Base-by-base conservation (phyloP, 2,888 invertebrate genomes). In the Ferrisia virgata region DNA sequence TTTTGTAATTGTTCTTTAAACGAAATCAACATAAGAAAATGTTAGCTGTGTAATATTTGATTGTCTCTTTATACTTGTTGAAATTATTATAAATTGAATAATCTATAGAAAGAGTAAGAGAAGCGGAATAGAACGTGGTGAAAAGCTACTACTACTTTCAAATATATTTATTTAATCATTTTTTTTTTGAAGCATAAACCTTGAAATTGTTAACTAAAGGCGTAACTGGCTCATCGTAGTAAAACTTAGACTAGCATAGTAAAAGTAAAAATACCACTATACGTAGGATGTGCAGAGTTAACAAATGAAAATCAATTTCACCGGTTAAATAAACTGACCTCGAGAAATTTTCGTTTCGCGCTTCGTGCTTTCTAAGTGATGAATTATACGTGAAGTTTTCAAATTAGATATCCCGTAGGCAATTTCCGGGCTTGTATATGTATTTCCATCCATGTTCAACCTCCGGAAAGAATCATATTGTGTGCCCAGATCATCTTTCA, bases 251-350 rank as follows among this genome's bases (percentile, higher is more conserved):
- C 28, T 11, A 64, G 11, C 15, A 11, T 0, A 25, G 64, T 64
- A 64, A 64, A 64, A 64, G 64, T 64, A 28, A 28, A 15, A 28
- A 25, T 53, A 53, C 2, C 15, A 28, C 15, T 15, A 28, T 28
- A 64, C 64, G 64, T 64, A 76, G 72, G 72, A 76, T 76, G 72
- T 8, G 18, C 33, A 36, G 31, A 31, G 72, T 76, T 76, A 36
- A 36, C 72, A 36, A 76, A 36, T 76, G 72, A 36, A 76, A 76
- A 76, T 76, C 72, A 36, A 76, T 76, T 76, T 76, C 36, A 76
- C 72, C 72, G 22, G 36, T 76, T 76, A 76, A 76, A 36, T 76
- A 18, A 76, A 76, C 33, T 76, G 72, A 76, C 72, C 72, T 76
- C 64, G 64, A 28, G 28, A 28, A 64, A 13, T 64, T 64, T 64